These are phyloP conservation scores for Accipiter minullus DNA, from an alignment of 2,797 vertebrate species.

Conservation along the genomic window DNA sequence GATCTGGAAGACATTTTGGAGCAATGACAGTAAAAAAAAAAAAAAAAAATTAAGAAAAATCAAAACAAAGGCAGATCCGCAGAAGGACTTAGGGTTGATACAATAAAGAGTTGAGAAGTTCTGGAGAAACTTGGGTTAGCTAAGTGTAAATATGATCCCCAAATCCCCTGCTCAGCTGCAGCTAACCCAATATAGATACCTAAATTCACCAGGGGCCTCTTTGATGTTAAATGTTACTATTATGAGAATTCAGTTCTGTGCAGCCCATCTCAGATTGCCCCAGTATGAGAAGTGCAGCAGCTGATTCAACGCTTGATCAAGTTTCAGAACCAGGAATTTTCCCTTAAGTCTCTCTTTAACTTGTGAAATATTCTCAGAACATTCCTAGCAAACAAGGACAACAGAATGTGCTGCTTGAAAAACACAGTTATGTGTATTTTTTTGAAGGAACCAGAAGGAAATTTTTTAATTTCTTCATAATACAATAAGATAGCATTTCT, in stretches of 20 bases:
- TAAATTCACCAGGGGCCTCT: background rate
- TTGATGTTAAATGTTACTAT: background rate
- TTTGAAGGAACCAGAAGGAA: background rate
- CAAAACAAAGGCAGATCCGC: background rate
- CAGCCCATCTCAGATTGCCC: background rate
- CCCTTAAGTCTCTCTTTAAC: background rate
- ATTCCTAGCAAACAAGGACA: background rate
- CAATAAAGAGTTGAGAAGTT: background rate
- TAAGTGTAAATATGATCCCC: background rate
- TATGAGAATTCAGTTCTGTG: background rate
- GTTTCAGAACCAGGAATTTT: constrained; percentile 24
- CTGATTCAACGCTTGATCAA: constrained; percentile 5
- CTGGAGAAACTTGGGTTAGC: background rate
- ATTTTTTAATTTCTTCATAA: background rate
- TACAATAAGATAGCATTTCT: background rate
- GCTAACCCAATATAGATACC: background rate
- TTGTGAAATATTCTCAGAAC: background rate
- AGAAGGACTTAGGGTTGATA: background rate
- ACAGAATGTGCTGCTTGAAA: background rate
- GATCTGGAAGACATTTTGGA: background rate
- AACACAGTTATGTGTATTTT: background rate
- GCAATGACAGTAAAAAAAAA: background rate
- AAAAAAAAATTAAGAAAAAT: background rate
- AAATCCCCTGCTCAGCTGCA: background rate
- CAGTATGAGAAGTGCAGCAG: background rate